These are phyloP conservation scores for Platichthys flesus DNA, from an alignment of 2,113 vertebrate genomes.

Conservation along the genomic window DNA sequence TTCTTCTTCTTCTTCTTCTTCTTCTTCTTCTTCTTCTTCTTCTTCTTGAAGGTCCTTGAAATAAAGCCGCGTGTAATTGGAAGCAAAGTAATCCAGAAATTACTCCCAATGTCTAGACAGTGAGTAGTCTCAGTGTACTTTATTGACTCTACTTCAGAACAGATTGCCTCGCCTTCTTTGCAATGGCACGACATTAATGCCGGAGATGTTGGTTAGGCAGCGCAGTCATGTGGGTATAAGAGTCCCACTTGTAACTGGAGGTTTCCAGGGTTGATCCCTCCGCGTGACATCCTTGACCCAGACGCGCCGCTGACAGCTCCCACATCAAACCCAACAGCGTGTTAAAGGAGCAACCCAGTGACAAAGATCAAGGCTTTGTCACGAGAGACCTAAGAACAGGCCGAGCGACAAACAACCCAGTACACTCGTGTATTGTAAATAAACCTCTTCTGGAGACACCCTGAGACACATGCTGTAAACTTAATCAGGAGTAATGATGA, in stretches of 20 bases:
- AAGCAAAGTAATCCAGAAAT: neutral
- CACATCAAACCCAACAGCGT: constrained; percentile 45
- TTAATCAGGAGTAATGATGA: neutral
- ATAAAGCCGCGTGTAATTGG: neutral
- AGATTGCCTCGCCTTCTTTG: constrained; percentile 23
- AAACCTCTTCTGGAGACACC: constrained; percentile 9
- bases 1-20: neutral
- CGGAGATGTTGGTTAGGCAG: constrained; percentile 49
- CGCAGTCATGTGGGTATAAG: constrained; percentile 25
- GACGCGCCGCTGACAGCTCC: constrained; percentile 39
- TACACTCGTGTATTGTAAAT: neutral
- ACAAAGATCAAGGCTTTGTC: constrained; percentile 45
- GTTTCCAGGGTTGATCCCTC: constrained; percentile 56
- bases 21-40: neutral
- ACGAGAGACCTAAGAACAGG: constrained; percentile 6
- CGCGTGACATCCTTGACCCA: constrained; percentile 49
- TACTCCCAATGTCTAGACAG: neutral
- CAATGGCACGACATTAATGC: constrained; percentile 53
- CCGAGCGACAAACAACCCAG: neutral
- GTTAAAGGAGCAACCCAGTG: constrained; percentile 36
- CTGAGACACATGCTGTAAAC: neutral
- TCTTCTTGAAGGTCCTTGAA: constrained; percentile 2
- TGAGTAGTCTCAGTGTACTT: neutral
- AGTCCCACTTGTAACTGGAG: constrained; percentile 55
- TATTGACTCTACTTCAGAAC: constrained; percentile 17